phyloP scores from a whole-genome alignment of 2,113 vertebrate species.

The Pangasianodon hypophthalmus region DNA sequence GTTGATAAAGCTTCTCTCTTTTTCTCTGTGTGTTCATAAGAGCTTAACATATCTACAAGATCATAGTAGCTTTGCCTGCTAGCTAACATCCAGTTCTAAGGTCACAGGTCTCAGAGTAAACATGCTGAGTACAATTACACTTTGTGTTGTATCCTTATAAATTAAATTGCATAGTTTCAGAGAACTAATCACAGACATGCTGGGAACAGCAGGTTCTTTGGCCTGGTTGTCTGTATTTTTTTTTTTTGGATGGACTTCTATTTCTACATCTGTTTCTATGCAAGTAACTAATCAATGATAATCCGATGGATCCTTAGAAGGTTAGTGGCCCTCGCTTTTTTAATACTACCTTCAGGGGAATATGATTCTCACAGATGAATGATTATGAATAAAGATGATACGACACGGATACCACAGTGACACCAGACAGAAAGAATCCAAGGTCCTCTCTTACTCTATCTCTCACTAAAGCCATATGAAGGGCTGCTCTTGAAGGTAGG shows the following conservation, averaged over 20 bases:
- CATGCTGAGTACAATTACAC: not conserved
- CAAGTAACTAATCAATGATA: not conserved
- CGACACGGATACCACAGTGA: not conserved
- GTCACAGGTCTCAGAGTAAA: not conserved
- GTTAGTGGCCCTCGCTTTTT: conserved; percentile 8
- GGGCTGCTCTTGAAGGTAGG: not conserved
- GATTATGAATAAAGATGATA: conserved; percentile 13
- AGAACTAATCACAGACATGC: not conserved
- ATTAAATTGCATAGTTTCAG: not conserved
- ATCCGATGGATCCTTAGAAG: not conserved
- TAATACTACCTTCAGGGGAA: conserved; percentile 8
- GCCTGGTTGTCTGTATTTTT: not conserved
- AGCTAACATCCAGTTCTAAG: not conserved
- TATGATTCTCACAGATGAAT: conserved; percentile 12
- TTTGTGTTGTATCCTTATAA: not conserved
- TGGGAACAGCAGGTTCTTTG: not conserved
- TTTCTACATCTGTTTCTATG: conserved; percentile 2
- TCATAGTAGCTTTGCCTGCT: not conserved
- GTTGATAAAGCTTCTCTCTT: not conserved
- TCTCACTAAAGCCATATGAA: conserved; percentile 9
- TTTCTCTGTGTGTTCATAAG: not conserved
- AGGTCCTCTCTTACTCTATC: not conserved
- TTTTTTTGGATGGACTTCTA: not conserved
- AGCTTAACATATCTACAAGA: not conserved
- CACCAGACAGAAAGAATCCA: not conserved